Conservation (phyloP, 2,888 invertebrate genomes). For the Drosophila falleni region DNA sequence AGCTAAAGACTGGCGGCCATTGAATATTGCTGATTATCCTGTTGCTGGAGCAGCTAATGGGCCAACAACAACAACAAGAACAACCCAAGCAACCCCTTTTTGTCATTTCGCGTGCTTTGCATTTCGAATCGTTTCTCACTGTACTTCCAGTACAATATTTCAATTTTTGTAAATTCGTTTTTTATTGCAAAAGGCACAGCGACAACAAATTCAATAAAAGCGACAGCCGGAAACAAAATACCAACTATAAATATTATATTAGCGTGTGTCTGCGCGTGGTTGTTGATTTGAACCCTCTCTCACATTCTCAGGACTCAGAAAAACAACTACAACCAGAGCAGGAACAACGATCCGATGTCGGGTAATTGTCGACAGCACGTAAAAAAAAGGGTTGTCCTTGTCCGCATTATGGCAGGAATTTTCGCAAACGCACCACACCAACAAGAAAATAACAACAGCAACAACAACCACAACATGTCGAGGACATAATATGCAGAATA, state of each 20-base stretch:
- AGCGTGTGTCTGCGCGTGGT: conserved; percentile 58
- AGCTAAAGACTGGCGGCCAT: conserved; percentile 39
- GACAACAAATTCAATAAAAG: conserved; percentile 62
- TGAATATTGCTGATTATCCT: conserved; percentile 62
- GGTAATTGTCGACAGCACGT: conserved; percentile 20
- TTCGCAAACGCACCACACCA: conserved; percentile 22
- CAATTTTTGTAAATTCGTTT: conserved; percentile 49
- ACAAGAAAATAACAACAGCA: background rate
- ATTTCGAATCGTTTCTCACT: conserved; percentile 44
- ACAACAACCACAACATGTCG: conserved; percentile 12
- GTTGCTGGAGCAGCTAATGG: conserved; percentile 28
- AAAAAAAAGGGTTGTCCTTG: conserved; percentile 71
- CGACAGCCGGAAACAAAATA: conserved; percentile 73
- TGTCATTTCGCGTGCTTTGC: conserved; percentile 49
- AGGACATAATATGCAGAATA: conserved; percentile 40
- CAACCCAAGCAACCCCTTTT: conserved; percentile 52
- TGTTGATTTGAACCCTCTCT: conserved; percentile 39
- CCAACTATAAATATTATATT: conserved; percentile 80
- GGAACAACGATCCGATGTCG: conserved; percentile 8
- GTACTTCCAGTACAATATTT: conserved; percentile 59
- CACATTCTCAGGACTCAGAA: background rate
- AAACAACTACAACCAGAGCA: background rate
- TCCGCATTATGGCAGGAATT: conserved; percentile 45
- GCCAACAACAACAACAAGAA: conserved; percentile 1
- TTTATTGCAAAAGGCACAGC: conserved; percentile 32